Percentiles rank a stretch among this genome's conserved stretches.
Evolutionary conservation across 2,113 vertebrate species (phyloP).

Genomic region (Pseudorhombus dupliciocellatus): DNA sequence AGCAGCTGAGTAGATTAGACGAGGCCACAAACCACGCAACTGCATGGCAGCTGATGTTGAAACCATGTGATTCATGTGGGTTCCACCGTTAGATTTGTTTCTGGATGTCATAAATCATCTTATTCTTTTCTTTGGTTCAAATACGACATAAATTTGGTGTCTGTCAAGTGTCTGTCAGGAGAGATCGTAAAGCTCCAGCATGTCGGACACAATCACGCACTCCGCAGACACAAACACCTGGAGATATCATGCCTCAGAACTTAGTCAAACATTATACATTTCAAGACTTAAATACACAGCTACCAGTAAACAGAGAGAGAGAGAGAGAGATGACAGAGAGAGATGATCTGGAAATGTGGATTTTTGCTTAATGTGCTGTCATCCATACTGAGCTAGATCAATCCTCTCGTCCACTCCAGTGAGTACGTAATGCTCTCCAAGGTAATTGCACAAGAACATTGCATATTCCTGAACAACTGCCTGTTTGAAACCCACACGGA

Average conservation of each 20-base stretch:
- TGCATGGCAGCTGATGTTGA: constrained; percentile 1
- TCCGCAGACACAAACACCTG: constrained; percentile 28
- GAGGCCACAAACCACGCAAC: not conserved
- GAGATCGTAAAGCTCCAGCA: constrained; percentile 13
- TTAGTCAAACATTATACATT: constrained; percentile 15
- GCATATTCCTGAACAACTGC: constrained; percentile 43
- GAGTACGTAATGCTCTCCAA: constrained; percentile 51
- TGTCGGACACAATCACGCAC: constrained; percentile 19
- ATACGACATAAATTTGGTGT: not conserved
- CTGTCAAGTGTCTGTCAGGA: constrained; percentile 1
- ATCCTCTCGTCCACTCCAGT: constrained; percentile 7
- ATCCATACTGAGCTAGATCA: constrained; percentile 43
- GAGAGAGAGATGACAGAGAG: constrained; percentile 20
- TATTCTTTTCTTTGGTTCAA: not conserved
- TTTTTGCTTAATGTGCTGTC: constrained; percentile 19
- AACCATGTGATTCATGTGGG: not conserved
- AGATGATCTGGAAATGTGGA: constrained; percentile 44
- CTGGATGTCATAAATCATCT: not conserved
- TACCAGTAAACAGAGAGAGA: constrained; percentile 40
- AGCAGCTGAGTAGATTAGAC: not conserved
- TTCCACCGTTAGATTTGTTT: not conserved
- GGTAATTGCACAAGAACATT: constrained; percentile 53
- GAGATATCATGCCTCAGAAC: constrained; percentile 23
- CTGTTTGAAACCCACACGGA: constrained; percentile 23
- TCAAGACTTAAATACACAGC: constrained; percentile 21